Evolutionary conservation across 1,140 invertebrate genomes (phyloP), one percentile per base, ranked within the genome.

Genomic region (Drosophila jambulina): DNA sequence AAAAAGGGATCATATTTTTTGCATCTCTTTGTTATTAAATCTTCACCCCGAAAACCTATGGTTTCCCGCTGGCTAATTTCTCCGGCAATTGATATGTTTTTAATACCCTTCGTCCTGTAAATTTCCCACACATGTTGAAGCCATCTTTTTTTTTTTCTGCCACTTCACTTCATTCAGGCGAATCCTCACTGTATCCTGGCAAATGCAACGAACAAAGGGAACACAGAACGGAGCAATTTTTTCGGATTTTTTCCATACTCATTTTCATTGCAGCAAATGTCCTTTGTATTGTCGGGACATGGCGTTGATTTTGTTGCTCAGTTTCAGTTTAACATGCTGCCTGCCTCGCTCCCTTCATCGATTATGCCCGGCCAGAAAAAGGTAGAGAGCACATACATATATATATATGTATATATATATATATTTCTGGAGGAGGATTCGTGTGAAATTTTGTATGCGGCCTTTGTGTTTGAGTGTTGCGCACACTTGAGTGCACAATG

Each of bases 401-500:
- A 13, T 43, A 17, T 7, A 62, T n/a, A 17, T n/a, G 4, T 40
- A n/a, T 36, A 40, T 3, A 13, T 21, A 63, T 63, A 69, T 67
- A 43, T 34, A 38, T 38, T 34, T 69, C 67, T 68, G 38, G 67
- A 70, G 67, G 67, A 77, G 63, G 49, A 69, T 78, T 78, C 74
- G 75, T 78, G 75, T 78, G 63, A 78, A 78, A 78, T 77, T 77
- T 77, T 36, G 67, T 70, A 70, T 70, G 67, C 45, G 54, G 68
- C 70, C 45, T 72, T 54, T 76, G 61, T 67, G 45, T 40, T 45
- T 58, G 61, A 68, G 72, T 67, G 72, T 59, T 58, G 62, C 72
- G 75, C 63, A 78, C 75, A 78, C 75, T 78, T 69, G 74, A 77
- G 75, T 76, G 75, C 75, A 77, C 72, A 77, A 82, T 48, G 63